Conservation (phyloP, 2,113 vertebrate species). For the Ciconia boyciana region DNA sequence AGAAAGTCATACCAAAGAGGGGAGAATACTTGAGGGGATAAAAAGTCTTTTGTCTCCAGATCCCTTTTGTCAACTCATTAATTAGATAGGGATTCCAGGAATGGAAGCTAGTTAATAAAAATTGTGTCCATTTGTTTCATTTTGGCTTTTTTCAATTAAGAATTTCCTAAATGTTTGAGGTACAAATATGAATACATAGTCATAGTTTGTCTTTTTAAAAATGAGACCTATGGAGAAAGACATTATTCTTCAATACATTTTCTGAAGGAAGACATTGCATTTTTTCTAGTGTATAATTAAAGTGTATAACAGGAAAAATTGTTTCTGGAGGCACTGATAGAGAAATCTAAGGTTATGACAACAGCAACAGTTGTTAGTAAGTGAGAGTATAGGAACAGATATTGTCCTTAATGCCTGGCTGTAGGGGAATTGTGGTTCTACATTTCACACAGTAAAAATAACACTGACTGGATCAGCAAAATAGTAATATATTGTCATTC, state of each 20-base stretch:
- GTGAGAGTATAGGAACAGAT: not conserved
- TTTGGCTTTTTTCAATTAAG: not conserved
- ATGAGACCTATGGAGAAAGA: not conserved
- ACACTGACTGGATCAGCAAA: not conserved
- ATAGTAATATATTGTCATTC: not conserved
- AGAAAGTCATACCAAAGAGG: not conserved
- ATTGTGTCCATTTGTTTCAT: not conserved
- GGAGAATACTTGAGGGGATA: not conserved
- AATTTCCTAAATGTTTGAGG: not conserved
- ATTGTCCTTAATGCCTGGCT: not conserved
- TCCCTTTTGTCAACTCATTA: not conserved
- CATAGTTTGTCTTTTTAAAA: not conserved
- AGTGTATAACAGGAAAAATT: not conserved
- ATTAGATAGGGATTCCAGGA: not conserved
- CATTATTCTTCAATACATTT: not conserved
- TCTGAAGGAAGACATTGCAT: accelerated
- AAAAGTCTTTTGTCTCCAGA: not conserved
- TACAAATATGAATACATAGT: not conserved
- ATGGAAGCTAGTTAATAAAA: not conserved
- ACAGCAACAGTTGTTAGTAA: not conserved
- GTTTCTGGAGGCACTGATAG: not conserved
- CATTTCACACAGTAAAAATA: not conserved
- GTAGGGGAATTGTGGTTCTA: not conserved
- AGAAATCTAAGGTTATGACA: not conserved
- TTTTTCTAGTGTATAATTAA: not conserved